phyloP scores from a whole-genome alignment of 2,888 invertebrate genomes.

The Drosophila anomelani region DNA sequence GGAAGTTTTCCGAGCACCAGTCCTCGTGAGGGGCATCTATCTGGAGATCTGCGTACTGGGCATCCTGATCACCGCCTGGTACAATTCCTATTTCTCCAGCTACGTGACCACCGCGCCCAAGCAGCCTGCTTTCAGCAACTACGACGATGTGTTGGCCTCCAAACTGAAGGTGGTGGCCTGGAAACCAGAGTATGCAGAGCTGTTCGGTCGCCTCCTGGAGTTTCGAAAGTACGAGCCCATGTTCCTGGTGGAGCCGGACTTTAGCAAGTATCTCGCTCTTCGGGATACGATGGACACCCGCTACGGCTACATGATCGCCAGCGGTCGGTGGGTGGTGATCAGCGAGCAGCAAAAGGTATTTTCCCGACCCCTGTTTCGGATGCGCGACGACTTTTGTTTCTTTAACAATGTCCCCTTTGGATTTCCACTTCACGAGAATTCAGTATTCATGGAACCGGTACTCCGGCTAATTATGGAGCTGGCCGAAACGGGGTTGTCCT shows the following conservation, averaged over 20 bases:
- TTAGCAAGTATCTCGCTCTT: slow-evolving; percentile 53
- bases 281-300: slow-evolving; percentile 72
- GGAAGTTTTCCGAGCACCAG: slow-evolving; percentile 65
- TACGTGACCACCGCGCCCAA: slow-evolving; percentile 79
- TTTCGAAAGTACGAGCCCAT: slow-evolving; percentile 65
- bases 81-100: slow-evolving; percentile 79
- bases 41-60: slow-evolving; percentile 78
- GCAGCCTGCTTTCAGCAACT: slow-evolving; percentile 54
- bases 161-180: slow-evolving; percentile 63
- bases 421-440: slow-evolving; percentile 79
- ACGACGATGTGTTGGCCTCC: slow-evolving; percentile 73
- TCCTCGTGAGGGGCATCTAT: slow-evolving; percentile 71
- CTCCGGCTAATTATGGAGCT: slow-evolving; percentile 65
- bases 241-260: slow-evolving; percentile 64
- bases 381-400: slow-evolving; percentile 73
- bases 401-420: slow-evolving; percentile 69
- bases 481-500: slow-evolving; percentile 60
- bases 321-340: slow-evolving; percentile 70
- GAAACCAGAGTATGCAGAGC: slow-evolving; percentile 63
- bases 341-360: slow-evolving; percentile 78
- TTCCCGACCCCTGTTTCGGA: slow-evolving; percentile 70
- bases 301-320: slow-evolving; percentile 71
- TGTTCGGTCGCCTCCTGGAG: slow-evolving; percentile 44
- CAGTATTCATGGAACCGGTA: slow-evolving; percentile 67
- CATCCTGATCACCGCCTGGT: slow-evolving; percentile 78